Evolutionary conservation across 2,113 vertebrate species (phyloP).

Genomic region (Alligator mississippiensis): DNA sequence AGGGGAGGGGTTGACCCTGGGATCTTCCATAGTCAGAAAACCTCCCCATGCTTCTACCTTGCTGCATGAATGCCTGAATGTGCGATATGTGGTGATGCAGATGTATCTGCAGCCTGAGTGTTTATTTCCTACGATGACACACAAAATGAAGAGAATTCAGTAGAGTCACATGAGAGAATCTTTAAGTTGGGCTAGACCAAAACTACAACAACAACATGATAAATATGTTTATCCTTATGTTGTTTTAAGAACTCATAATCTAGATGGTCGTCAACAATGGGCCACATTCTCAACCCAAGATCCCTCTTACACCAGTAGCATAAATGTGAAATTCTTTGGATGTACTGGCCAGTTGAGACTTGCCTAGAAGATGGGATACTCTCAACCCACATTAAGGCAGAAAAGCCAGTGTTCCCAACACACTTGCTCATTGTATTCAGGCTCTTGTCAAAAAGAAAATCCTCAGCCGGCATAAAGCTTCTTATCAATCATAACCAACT

Average conservation of each 20-base stretch:
- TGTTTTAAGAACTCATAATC: not conserved
- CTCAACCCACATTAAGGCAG: not conserved
- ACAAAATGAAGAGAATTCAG: conserved; percentile 12
- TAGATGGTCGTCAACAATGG: conserved; percentile 10
- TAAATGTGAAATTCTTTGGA: conserved; percentile 13
- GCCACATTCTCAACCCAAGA: not conserved
- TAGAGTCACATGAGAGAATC: not conserved
- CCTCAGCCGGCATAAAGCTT: not conserved
- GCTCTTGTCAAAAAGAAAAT: too few relatives aligned
- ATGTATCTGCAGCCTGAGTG: too few relatives aligned
- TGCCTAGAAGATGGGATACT: not conserved
- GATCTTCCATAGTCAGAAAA: too few relatives aligned
- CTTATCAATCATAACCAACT: not conserved
- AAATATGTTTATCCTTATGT: not conserved
- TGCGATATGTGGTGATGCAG: too few relatives aligned
- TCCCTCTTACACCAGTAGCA: conserved; percentile 20
- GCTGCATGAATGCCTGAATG: too few relatives aligned
- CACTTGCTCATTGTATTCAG: not conserved
- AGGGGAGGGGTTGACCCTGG: too few relatives aligned
- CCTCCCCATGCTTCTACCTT: too few relatives aligned
- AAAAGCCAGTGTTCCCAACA: not conserved
- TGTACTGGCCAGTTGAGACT: not conserved
- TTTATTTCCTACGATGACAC: not conserved
- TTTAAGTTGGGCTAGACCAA: not conserved
- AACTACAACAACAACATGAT: not conserved